phyloP scores from a whole-genome alignment of 2,113 vertebrate species.

The Cairina moschata region DNA sequence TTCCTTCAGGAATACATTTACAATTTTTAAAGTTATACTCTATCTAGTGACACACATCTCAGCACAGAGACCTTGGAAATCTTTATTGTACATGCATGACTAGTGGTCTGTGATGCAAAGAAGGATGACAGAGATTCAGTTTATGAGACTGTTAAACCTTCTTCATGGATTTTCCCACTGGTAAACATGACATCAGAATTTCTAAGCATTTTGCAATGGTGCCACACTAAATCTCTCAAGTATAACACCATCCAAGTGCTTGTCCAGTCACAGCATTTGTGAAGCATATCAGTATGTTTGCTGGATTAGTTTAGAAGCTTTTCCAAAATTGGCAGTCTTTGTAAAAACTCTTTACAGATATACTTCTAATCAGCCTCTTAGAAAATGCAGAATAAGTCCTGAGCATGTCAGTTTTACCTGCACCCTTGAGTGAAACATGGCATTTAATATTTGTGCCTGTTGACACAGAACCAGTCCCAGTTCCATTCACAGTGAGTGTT shows the following conservation, averaged over 20 bases:
- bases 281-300: background rate
- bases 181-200: background rate
- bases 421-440: background rate
- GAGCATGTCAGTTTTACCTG: background rate
- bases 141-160: background rate
- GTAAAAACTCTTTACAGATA: background rate
- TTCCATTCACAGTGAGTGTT: background rate
- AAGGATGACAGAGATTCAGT: background rate
- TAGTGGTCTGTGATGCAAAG: background rate
- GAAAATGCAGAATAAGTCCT: slow-evolving; percentile 1
- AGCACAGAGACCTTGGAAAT: background rate
- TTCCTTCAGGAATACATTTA: background rate
- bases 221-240: background rate
- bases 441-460: background rate
- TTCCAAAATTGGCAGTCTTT: background rate
- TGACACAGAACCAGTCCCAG: background rate
- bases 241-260: background rate
- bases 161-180: background rate
- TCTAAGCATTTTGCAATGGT: background rate
- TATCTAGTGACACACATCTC: background rate
- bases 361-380: background rate
- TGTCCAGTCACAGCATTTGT: background rate
- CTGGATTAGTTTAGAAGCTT: slow-evolving; percentile 15
- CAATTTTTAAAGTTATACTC: background rate
- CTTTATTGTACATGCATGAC: background rate